These are phyloP conservation scores for Hedychridium roseum DNA, from an alignment of 2,888 invertebrate species.

Conservation along the genomic window DNA sequence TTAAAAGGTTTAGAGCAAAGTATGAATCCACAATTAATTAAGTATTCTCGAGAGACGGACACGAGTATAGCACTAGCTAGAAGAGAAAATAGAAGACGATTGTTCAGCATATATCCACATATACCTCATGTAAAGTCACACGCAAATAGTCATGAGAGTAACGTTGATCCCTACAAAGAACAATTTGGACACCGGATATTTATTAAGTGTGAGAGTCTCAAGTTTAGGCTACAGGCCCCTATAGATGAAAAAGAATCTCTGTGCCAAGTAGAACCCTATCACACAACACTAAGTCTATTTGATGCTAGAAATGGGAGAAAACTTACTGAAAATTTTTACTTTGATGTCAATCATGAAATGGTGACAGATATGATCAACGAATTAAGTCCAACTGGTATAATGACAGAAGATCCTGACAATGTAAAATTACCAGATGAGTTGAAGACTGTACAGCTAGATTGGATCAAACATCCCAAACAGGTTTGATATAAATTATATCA, in stretches of 20 bases:
- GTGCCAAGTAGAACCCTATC: conserved; percentile 93
- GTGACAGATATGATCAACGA: conserved; percentile 70
- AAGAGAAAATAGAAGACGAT: conserved; percentile 79
- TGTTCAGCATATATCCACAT: conserved; percentile 78
- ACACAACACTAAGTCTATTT: conserved; percentile 86
- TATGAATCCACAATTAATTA: conserved; percentile 90
- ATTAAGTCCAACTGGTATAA: conserved; percentile 66
- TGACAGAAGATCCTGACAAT: conserved; percentile 66
- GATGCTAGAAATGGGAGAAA: conserved; percentile 88
- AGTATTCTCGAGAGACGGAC: conserved; percentile 91
- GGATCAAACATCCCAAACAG: conserved; percentile 75
- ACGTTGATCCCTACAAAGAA: conserved; percentile 82
- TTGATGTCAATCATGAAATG: conserved; percentile 81
- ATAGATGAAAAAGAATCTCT: conserved; percentile 79
- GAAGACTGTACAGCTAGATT: conserved; percentile 76
- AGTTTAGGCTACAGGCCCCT: conserved; percentile 84
- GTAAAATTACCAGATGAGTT: conserved; percentile 71
- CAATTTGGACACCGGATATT: conserved; percentile 87
- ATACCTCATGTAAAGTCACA: conserved; percentile 62
- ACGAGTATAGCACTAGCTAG: conserved; percentile 83
- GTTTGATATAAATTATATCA: conserved; percentile 56
- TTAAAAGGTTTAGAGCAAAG: conserved; percentile 89
- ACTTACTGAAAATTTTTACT: conserved; percentile 92
- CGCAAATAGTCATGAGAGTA: conserved; percentile 64
- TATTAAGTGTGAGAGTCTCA: conserved; percentile 83